Conservation (phyloP, 2,888 invertebrate species). For the Pseudococcus longispinus region DNA sequence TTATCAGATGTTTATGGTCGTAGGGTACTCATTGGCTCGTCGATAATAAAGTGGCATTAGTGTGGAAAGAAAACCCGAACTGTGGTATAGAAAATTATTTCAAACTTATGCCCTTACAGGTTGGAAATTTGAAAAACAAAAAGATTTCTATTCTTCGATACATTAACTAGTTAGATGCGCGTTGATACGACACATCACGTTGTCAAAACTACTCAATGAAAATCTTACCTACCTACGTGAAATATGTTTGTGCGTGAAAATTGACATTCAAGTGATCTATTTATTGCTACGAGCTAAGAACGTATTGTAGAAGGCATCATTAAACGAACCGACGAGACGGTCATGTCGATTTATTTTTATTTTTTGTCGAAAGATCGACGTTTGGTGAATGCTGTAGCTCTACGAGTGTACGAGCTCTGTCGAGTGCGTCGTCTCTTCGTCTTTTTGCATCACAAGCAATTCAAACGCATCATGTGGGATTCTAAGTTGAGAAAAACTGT, state of each 20-base stretch:
- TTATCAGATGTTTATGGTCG: neutral
- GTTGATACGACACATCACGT: neutral
- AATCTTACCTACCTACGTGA: neutral
- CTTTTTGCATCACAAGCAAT: neutral
- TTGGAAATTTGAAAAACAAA: neutral
- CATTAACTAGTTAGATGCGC: too few relatives aligned
- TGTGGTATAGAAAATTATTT: neutral
- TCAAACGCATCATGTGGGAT: neutral
- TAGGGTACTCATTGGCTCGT: neutral
- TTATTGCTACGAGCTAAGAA: constrained; percentile 25
- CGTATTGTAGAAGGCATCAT: neutral
- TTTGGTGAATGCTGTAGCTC: neutral
- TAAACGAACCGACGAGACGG: constrained; percentile 8
- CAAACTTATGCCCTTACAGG: neutral
- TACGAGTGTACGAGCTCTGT: too few relatives aligned
- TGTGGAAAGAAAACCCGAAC: neutral
- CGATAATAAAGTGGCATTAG: neutral
- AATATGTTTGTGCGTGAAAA: constrained; percentile 27
- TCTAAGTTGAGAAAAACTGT: neutral
- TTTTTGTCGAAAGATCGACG: constrained; percentile 41
- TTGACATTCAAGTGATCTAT: constrained; percentile 9
- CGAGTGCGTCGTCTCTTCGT: constrained; percentile 31
- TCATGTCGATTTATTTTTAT: constrained; percentile 46
- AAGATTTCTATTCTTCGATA: neutral
- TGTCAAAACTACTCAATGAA: neutral